A percentile compares a stretch with the other conserved stretches of the same genome.
phyloP scores from a whole-genome alignment of 64 coral and sea anemone genomes.

The Anthopleura sola region DNA sequence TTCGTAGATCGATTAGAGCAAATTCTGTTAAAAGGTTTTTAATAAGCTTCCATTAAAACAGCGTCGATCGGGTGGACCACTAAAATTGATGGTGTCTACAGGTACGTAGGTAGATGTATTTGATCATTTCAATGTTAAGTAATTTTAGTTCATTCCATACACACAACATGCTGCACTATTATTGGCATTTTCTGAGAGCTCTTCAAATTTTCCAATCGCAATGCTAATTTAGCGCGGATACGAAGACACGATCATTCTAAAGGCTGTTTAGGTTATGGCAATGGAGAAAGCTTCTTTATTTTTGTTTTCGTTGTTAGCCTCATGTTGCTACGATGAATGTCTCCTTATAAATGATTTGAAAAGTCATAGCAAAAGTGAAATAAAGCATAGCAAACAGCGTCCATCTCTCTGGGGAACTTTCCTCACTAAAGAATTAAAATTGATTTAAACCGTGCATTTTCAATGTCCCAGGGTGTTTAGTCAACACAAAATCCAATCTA shows the following conservation, averaged over 20 bases:
- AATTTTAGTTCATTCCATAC: not conserved
- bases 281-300: not conserved
- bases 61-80: not conserved
- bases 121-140: not conserved
- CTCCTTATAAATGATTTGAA: not conserved
- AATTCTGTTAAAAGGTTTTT: constrained; percentile 8
- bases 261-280: not conserved
- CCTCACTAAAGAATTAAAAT: not conserved
- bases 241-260: not conserved
- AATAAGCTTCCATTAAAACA: not conserved
- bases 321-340: not conserved
- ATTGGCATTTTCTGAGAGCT: not conserved
- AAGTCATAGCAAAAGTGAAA: not conserved
- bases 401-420: not conserved
- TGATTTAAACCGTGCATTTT: not conserved
- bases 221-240: not conserved
- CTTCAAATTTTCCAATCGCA: not conserved
- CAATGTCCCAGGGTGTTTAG: not conserved
- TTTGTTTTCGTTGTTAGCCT: not conserved
- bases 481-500: not conserved
- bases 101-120: not conserved
- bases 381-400: not conserved
- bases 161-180: not conserved
- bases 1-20: not conserved
- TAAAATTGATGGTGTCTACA: not conserved